Evolutionary conservation across 2,113 vertebrate species (phyloP).

Genomic region (Ailurus styani): DNA sequence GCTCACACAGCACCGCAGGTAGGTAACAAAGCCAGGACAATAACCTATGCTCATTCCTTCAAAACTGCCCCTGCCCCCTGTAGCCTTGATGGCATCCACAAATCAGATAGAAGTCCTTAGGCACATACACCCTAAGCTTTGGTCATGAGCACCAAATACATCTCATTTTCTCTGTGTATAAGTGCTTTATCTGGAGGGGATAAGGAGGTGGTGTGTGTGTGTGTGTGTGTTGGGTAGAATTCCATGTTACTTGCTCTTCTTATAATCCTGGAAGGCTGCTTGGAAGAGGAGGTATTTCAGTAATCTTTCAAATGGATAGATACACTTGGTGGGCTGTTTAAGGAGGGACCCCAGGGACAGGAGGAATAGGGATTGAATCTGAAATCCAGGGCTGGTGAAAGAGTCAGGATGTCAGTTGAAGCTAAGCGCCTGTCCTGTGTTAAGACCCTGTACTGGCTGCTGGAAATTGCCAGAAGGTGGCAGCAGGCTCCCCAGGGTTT

Average conservation of each 20-base stretch:
- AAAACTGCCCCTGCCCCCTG: not conserved
- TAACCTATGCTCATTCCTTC: not conserved
- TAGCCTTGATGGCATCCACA: not conserved
- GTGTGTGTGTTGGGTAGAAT: not conserved
- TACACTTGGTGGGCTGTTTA: not conserved
- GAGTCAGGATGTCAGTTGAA: not conserved
- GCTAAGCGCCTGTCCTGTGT: not conserved
- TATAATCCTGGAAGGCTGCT: not conserved
- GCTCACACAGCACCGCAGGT: not conserved
- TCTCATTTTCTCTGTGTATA: not conserved
- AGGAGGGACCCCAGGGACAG: not conserved
- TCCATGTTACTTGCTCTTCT: not conserved
- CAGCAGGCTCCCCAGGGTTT: not conserved
- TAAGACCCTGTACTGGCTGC: not conserved
- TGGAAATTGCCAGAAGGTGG: not conserved
- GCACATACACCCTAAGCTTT: not conserved
- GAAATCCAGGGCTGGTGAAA: not conserved
- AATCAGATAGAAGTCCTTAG: not conserved
- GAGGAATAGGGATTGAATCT: not conserved
- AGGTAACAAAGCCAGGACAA: not conserved
- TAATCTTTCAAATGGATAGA: not conserved
- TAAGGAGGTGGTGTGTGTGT: not conserved
- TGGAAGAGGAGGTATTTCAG: not conserved
- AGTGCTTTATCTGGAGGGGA: not conserved
- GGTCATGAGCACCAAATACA: not conserved